These are phyloP conservation scores for Oryzias melastigma DNA, from an alignment of 2,113 vertebrate genomes.

Conservation along the genomic window DNA sequence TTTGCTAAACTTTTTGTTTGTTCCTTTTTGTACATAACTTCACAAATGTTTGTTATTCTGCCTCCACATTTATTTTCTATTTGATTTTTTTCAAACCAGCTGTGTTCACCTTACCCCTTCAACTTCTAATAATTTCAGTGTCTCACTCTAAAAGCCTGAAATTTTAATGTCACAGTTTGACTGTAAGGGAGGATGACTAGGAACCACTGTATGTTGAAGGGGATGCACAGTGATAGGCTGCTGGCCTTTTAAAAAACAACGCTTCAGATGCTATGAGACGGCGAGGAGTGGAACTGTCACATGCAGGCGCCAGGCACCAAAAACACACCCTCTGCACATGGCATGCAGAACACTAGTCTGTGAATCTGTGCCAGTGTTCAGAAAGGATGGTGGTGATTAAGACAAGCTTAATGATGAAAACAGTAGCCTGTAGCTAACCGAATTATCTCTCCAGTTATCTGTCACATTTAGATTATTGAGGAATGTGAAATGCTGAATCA, in stretches of 20 bases:
- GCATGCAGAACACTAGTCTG: constrained; percentile 45
- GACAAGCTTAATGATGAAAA: constrained; percentile 64
- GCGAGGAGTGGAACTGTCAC: constrained; percentile 70
- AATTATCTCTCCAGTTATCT: constrained; percentile 59
- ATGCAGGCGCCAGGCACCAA: constrained; percentile 68
- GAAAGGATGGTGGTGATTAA: constrained; percentile 57
- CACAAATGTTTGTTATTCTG: no score
- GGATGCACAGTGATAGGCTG: constrained; percentile 53
- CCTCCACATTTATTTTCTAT: no score
- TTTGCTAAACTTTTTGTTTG: no score
- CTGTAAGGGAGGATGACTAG: constrained; percentile 47
- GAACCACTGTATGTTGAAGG: constrained; percentile 39
- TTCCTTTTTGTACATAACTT: neutral
- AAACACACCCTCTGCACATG: constrained; percentile 65
- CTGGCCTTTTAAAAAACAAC: constrained; percentile 72
- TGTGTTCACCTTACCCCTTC: no score
- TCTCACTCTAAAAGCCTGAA: no score
- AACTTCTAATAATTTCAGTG: no score
- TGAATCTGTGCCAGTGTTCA: constrained; percentile 51
- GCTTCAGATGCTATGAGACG: constrained; percentile 66
- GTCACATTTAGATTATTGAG: constrained; percentile 55
- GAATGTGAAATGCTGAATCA: constrained; percentile 56
- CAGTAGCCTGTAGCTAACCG: constrained; percentile 64
- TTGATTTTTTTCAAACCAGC: no score
- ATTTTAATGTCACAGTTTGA: constrained; percentile 27